Percentiles rank a stretch among this genome's conserved stretches.
These are phyloP conservation scores for Tricholaema leucomelas DNA, from an alignment of 2,113 vertebrate species.

Conservation along the genomic window DNA sequence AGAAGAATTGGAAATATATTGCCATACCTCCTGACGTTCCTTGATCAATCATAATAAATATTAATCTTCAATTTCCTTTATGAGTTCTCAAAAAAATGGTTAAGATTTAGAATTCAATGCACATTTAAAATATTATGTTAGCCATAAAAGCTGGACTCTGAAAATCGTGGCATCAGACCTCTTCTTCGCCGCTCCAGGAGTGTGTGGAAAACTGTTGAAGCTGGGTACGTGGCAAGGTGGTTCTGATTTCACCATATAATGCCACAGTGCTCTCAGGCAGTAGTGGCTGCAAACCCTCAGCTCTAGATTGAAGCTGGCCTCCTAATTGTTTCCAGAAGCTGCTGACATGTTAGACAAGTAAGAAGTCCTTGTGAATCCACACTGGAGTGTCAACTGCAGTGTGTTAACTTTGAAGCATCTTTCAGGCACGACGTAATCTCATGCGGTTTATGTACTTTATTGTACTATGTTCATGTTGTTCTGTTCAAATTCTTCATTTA, in stretches of 20 bases:
- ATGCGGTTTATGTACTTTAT: not conserved
- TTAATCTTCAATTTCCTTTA: not conserved
- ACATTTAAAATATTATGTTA: not conserved
- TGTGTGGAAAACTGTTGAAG: not conserved
- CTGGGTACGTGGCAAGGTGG: fast-evolving
- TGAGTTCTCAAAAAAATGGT: not conserved
- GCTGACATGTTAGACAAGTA: not conserved
- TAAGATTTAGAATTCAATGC: not conserved
- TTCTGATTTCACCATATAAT: not conserved
- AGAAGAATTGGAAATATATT: not conserved
- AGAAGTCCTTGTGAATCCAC: not conserved
- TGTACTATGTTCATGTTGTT: not conserved
- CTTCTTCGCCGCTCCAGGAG: not conserved
- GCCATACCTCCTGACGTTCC: not conserved
- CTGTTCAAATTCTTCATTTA: not conserved
- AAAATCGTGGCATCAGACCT: not conserved
- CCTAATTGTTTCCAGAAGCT: not conserved
- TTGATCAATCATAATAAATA: not conserved
- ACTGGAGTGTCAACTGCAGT: not conserved
- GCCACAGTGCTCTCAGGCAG: not conserved
- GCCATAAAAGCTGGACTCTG: not conserved
- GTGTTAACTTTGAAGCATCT: not conserved
- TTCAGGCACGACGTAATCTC: not conserved
- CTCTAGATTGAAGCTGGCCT: not conserved
- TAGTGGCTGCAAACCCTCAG: not conserved